These are phyloP conservation scores for Porites rus DNA, from an alignment of 92 coral and sea anemone genomes.

Conservation along the genomic window DNA sequence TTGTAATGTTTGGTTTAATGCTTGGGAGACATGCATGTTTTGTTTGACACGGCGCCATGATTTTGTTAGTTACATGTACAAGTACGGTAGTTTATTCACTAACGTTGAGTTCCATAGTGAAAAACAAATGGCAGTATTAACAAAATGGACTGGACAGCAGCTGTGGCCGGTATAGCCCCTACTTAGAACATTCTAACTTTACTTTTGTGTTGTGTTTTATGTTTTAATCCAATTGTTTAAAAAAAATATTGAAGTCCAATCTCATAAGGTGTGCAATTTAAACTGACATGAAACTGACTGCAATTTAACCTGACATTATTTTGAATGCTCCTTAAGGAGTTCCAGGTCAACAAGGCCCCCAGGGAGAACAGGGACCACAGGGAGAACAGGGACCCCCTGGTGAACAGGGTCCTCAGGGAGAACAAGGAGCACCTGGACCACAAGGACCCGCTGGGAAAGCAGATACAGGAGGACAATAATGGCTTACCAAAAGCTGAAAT, in stretches of 20 bases:
- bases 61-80: too few relatives aligned
- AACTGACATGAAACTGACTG: background rate
- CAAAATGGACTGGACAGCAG: too few relatives aligned
- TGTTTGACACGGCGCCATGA: too few relatives aligned
- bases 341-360: conserved; percentile 48
- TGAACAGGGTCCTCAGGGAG: conserved; percentile 72
- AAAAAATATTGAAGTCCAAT: background rate
- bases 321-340: conserved; percentile 35
- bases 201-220: too few relatives aligned
- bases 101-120: too few relatives aligned
- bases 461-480: conserved; percentile 23
- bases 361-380: conserved; percentile 70
- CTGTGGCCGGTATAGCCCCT: too few relatives aligned
- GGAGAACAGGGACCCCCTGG: conserved; percentile 74
- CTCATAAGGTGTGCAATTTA: background rate
- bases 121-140: too few relatives aligned
- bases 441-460: conserved; percentile 57
- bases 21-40: too few relatives aligned
- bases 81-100: too few relatives aligned
- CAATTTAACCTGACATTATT: background rate
- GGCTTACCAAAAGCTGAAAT: background rate
- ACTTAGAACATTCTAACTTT: too few relatives aligned
- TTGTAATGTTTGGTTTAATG: too few relatives aligned
- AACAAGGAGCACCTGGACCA: conserved; percentile 66
- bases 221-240: too few relatives aligned